A percentile compares a stretch with the other conserved stretches of the same genome.
Conservation (phyloP, 1,140 invertebrate species). For the Lamellibrachia luymesi region DNA sequence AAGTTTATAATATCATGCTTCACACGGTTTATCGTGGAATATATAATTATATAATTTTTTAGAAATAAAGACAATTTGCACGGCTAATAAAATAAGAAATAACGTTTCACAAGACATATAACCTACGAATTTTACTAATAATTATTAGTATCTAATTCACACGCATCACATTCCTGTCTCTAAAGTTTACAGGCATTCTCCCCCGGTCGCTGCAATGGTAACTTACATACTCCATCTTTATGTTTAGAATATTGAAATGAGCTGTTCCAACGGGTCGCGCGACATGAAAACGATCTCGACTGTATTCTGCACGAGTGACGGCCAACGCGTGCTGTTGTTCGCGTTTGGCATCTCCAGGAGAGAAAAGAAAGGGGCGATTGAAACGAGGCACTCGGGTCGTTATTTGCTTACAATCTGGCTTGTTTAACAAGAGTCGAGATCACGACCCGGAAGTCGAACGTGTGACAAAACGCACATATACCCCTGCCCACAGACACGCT, state of each 20-base stretch:
- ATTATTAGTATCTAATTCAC: no score
- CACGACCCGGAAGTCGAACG: neutral
- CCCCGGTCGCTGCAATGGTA: neutral
- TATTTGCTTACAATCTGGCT: neutral
- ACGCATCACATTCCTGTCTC: no score
- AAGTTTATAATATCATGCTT: no score
- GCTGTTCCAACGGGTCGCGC: neutral
- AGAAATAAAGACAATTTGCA: no score
- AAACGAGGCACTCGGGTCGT: neutral
- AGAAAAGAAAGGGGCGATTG: neutral
- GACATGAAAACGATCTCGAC: neutral
- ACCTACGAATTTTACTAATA: no score
- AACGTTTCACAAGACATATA: no score
- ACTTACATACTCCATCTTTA: neutral
- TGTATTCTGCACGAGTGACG: neutral
- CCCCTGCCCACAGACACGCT: no score
- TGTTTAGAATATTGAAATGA: conserved; percentile 2
- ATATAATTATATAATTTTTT: no score
- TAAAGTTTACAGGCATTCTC: no score
- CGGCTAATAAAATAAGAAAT: no score
- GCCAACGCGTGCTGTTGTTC: neutral
- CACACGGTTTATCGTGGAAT: no score
- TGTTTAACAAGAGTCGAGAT: neutral
- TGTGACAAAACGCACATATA: neutral
- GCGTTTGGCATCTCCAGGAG: neutral